Conservation (phyloP, 2,888 invertebrate species). For the Drosophila villosipedis region DNA sequence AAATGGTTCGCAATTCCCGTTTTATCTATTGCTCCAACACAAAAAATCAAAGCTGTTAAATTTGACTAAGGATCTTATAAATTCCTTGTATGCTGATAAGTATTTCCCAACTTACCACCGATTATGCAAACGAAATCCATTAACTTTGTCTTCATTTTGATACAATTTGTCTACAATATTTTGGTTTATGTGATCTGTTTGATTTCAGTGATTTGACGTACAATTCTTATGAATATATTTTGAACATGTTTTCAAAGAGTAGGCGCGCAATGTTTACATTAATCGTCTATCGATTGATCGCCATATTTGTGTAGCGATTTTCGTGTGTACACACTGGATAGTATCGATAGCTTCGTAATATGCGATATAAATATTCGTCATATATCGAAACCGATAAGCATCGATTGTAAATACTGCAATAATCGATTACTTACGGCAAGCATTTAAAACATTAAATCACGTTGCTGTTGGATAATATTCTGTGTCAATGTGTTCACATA, state of each 20-base stretch:
- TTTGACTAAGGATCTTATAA: background rate
- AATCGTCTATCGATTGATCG: background rate
- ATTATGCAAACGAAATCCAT: background rate
- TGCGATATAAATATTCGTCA: background rate
- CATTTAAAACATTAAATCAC: background rate
- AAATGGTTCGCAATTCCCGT: background rate
- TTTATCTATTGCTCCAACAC: background rate
- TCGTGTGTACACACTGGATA: conserved; percentile 23
- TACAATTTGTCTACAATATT: background rate
- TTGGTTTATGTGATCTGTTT: background rate
- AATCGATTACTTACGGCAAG: background rate
- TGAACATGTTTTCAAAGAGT: background rate
- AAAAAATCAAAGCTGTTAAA: background rate
- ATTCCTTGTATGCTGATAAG: too few relatives aligned
- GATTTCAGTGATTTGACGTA: background rate
- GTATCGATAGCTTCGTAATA: background rate
- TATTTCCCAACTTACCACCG: background rate
- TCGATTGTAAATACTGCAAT: background rate
- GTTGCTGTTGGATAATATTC: background rate
- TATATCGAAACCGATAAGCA: background rate
- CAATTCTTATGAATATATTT: background rate
- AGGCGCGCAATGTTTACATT: background rate
- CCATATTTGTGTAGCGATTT: background rate
- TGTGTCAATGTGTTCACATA: background rate
- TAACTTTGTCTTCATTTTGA: background rate